phyloP scores from a whole-genome alignment of 2,888 invertebrate species.

The Nowickia ferox region DNA sequence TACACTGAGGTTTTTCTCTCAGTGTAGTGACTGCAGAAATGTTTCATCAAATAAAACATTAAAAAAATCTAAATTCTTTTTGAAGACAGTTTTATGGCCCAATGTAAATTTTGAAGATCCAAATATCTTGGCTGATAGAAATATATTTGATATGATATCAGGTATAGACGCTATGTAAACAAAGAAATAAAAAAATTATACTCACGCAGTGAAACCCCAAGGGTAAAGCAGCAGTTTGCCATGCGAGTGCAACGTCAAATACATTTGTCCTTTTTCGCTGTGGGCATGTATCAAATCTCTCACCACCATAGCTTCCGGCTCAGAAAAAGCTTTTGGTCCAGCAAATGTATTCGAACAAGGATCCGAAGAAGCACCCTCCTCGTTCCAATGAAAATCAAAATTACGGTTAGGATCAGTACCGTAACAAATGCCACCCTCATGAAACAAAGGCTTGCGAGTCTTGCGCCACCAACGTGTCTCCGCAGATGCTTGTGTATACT shows the following conservation, averaged over 20 bases:
- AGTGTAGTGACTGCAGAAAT: too few relatives aligned
- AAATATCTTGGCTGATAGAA: too few relatives aligned
- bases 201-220: slow-evolving; percentile 86
- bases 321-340: slow-evolving; percentile 87
- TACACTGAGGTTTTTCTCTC: too few relatives aligned
- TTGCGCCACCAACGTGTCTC: slow-evolving; percentile 86
- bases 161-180: too few relatives aligned
- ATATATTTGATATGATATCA: too few relatives aligned
- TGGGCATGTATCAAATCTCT: slow-evolving; percentile 85
- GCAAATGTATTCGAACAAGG: slow-evolving; percentile 86
- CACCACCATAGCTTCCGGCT: slow-evolving; percentile 86
- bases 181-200: neutral
- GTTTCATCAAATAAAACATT: too few relatives aligned
- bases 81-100: too few relatives aligned
- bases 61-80: too few relatives aligned
- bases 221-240: slow-evolving; percentile 88
- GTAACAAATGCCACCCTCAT: slow-evolving; percentile 83
- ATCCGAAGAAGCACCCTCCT: slow-evolving; percentile 82
- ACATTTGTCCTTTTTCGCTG: slow-evolving; percentile 84
- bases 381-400: slow-evolving; percentile 88
- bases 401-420: slow-evolving; percentile 92
- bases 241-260: slow-evolving; percentile 90
- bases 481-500: slow-evolving; percentile 84
- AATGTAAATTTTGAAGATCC: too few relatives aligned
- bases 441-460: slow-evolving; percentile 84